Evolutionary conservation across 2,888 invertebrate species (phyloP).

Genomic region (Habroteleia sp.): DNA sequence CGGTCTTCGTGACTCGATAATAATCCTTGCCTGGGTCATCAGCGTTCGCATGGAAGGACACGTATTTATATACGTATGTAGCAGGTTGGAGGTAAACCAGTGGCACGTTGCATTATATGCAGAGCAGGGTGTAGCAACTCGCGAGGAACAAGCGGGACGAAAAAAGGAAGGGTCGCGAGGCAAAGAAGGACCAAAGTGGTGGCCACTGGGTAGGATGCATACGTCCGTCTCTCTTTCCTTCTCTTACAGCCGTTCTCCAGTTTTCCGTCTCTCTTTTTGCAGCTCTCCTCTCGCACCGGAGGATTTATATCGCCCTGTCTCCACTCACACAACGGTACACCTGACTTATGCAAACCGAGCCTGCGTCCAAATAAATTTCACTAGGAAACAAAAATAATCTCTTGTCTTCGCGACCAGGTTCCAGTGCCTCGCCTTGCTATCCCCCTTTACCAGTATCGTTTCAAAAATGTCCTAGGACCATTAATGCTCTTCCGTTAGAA

Average conservation of each 20-base stretch:
- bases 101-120: conserved; percentile 77
- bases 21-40: conserved; percentile 77
- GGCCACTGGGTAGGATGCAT: conserved; percentile 74
- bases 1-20: conserved; percentile 67
- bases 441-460: too few species aligned
- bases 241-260: background rate
- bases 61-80: conserved; percentile 67
- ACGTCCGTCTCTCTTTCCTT: conserved; percentile 15
- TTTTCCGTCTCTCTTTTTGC: conserved; percentile 55
- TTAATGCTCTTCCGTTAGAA: conserved; percentile 21
- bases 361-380: conserved; percentile 79
- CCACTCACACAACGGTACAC: conserved; percentile 73
- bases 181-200: conserved; percentile 62
- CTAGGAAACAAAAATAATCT: conserved; percentile 78
- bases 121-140: conserved; percentile 78
- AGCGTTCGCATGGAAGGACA: conserved; percentile 70
- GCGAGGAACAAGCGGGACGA: conserved; percentile 66
- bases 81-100: conserved; percentile 64
- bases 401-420: conserved; percentile 66
- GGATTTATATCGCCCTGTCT: conserved; percentile 78
- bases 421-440: conserved; percentile 62
- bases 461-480: conserved; percentile 5
- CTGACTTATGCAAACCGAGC: conserved; percentile 80
- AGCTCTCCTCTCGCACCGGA: conserved; percentile 65
- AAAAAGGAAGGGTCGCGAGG: conserved; percentile 62